phyloP scores from a whole-genome alignment of 2,888 invertebrate genomes.

The Dynastes grantii region DNA sequence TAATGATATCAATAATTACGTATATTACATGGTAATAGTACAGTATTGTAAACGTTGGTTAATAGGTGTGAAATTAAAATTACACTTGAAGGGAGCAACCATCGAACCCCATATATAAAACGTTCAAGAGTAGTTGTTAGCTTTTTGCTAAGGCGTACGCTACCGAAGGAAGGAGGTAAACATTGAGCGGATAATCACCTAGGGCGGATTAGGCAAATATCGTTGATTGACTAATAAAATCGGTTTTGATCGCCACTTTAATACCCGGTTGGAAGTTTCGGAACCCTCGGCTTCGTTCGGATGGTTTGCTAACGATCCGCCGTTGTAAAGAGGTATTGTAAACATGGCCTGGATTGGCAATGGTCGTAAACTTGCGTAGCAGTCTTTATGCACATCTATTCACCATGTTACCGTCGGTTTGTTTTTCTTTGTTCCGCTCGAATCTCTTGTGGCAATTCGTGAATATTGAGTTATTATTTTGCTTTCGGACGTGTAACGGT shows the following conservation, averaged over 20 bases:
- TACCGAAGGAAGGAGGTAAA: not conserved
- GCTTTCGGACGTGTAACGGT: conserved; percentile 23
- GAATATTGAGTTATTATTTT: conserved; percentile 35
- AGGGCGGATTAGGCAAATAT: conserved; percentile 40
- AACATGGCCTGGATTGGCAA: conserved; percentile 56
- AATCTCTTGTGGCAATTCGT: conserved; percentile 12
- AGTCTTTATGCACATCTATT: conserved; percentile 15
- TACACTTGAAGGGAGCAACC: not conserved
- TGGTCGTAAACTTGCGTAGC: conserved; percentile 53
- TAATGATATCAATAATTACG: no score
- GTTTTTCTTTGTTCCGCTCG: not conserved
- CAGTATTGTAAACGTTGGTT: no score
- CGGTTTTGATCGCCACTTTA: conserved; percentile 63
- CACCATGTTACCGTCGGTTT: not conserved
- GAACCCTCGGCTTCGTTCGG: conserved; percentile 56
- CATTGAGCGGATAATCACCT: conserved; percentile 22
- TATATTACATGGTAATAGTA: no score
- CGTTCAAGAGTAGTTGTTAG: not conserved
- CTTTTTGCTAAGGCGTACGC: not conserved
- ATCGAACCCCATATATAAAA: not conserved
- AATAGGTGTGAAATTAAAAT: no score
- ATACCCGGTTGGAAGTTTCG: conserved; percentile 47
- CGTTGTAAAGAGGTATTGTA: conserved; percentile 60
- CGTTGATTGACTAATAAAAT: conserved; percentile 53
- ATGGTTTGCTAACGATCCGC: conserved; percentile 58